Percentiles rank a stretch among this genome's conserved stretches.
Conservation (phyloP, 2,797 vertebrate species). For the Pelodytes ibericus region DNA sequence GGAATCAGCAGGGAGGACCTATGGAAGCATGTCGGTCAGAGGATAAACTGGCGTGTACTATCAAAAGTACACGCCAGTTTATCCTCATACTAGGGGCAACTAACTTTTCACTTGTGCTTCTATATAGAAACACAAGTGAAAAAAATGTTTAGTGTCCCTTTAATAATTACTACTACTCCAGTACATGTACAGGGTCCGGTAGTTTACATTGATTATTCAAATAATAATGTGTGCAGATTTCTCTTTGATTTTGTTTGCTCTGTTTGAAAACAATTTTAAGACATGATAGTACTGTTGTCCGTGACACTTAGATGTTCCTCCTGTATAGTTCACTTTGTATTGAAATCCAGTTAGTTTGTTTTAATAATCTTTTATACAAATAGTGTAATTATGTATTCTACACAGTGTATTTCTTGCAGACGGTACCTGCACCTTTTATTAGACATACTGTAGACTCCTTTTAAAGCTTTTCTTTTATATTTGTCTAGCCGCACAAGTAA, state of each 20-base stretch:
- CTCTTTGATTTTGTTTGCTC: conserved; percentile 37
- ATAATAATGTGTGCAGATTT: conserved; percentile 33
- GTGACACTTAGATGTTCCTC: conserved; percentile 15
- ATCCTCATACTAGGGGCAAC: no score
- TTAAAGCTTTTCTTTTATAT: conserved; percentile 8
- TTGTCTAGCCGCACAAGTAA: not conserved
- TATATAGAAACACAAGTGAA: no score
- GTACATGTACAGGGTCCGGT: not conserved
- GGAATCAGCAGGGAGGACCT: no score
- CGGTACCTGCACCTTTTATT: conserved; percentile 8
- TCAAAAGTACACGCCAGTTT: no score
- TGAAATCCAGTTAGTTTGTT: conserved; percentile 4
- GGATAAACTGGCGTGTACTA: no score
- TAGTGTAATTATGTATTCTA: not conserved
- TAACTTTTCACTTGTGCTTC: no score
- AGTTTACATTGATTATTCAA: conserved; percentile 39
- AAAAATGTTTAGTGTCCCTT: no score
- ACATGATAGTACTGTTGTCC: conserved; percentile 6
- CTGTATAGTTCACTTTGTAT: not conserved
- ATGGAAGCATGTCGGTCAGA: no score
- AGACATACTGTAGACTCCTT: not conserved
- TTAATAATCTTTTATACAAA: not conserved
- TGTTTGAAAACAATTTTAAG: conserved; percentile 40
- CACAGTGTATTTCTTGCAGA: not conserved
- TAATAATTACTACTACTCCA: not conserved